These are phyloP conservation scores for Lamprotornis superbus DNA, from an alignment of 2,113 vertebrate genomes.

Conservation along the genomic window DNA sequence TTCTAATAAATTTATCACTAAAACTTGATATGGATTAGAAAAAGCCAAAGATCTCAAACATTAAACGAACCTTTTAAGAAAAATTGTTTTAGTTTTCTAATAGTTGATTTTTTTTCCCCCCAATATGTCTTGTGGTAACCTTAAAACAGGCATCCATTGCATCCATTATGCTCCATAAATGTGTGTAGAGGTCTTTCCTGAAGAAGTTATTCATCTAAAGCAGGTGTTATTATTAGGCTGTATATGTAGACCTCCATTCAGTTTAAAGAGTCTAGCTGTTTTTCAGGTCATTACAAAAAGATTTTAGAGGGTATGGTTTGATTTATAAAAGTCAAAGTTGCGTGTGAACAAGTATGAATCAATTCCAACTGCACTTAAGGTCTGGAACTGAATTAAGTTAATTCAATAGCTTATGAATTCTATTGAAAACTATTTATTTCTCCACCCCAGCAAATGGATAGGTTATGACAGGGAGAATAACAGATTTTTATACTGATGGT, in stretches of 20 bases:
- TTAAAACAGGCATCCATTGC: not conserved
- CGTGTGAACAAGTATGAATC: not conserved
- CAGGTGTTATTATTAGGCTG: not conserved
- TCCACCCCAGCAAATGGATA: not conserved
- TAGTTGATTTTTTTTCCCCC: not conserved
- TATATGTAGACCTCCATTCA: not conserved
- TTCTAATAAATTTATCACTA: not conserved
- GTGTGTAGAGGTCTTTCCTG: not conserved
- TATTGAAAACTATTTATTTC: not conserved
- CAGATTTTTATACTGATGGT: not conserved
- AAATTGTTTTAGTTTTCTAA: not conserved
- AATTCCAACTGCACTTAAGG: not conserved
- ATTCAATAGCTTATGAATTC: not conserved
- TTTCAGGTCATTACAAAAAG: not conserved
- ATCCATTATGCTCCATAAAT: not conserved
- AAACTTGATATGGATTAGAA: not conserved
- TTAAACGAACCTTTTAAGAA: not conserved
- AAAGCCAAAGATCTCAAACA: not conserved
- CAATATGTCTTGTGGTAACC: not conserved
- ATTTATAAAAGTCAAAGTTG: not conserved
- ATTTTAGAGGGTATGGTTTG: not conserved
- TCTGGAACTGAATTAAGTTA: not conserved
- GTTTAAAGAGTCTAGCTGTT: not conserved
- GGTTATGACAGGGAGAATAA: not conserved
- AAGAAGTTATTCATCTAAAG: not conserved